phyloP scores from a whole-genome alignment of 2,888 invertebrate species.

The Lamellibrachia satsuma region DNA sequence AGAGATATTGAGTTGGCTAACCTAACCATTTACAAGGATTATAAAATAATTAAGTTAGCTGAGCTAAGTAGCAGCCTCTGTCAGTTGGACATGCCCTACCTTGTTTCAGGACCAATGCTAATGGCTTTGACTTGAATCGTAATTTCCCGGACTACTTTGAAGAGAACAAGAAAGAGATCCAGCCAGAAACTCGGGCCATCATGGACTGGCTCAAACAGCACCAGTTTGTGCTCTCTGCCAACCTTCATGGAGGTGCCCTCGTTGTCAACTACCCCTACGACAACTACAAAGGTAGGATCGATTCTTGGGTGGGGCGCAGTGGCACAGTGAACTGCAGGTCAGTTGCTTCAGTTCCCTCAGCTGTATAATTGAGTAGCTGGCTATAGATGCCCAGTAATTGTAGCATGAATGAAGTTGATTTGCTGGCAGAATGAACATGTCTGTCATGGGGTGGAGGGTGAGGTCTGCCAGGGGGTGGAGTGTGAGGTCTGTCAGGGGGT shows the following conservation, averaged over 20 bases:
- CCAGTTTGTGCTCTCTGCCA: slow-evolving; percentile 92
- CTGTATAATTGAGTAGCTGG: no score
- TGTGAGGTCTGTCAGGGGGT: no score
- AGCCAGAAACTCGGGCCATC: slow-evolving; percentile 88
- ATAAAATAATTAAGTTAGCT: background rate
- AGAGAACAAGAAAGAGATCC: slow-evolving; percentile 75
- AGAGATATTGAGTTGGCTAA: no score
- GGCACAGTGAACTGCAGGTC: no score
- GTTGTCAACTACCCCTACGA: slow-evolving; percentile 98
- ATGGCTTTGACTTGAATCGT: slow-evolving; percentile 88
- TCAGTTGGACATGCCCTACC: background rate
- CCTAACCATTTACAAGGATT: no score
- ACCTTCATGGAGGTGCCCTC: slow-evolving; percentile 89
- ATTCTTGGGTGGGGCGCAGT: no score
- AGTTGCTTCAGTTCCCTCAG: no score
- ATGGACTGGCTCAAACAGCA: slow-evolving; percentile 93
- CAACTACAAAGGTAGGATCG: slow-evolving; percentile 68
- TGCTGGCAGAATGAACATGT: no score
- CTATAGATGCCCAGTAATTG: no score
- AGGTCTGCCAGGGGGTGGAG: no score
- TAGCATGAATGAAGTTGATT: no score
- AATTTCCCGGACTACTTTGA: slow-evolving; percentile 96
- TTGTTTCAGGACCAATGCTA: slow-evolving; percentile 48
- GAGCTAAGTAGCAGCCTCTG: background rate
- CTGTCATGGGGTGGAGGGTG: no score